These are phyloP conservation scores for Myotis findleyi DNA, from an alignment of 2,797 vertebrate genomes.

Conservation along the genomic window DNA sequence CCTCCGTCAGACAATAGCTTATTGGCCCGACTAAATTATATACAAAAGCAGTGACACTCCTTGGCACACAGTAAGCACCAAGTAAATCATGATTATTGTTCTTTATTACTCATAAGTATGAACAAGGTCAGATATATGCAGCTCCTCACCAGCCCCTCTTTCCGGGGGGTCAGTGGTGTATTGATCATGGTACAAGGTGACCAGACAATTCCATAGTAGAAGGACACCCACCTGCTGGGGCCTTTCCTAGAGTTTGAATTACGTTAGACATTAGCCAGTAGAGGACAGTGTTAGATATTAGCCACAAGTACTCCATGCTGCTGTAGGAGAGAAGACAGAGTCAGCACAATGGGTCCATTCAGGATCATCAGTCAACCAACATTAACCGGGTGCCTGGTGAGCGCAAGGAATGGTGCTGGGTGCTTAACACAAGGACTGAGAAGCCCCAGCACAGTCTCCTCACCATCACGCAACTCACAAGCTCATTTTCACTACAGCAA, in stretches of 20 bases:
- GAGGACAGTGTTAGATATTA: neutral
- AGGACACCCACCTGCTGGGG: neutral
- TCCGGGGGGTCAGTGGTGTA: neutral
- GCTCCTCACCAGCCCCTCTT: neutral
- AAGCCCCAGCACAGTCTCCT: neutral
- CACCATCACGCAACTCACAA: neutral
- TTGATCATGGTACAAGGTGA: neutral
- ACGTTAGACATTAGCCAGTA: neutral
- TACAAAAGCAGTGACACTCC: neutral
- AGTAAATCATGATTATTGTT: neutral
- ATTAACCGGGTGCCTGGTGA: neutral
- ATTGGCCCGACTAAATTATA: neutral
- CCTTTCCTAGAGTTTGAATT: neutral
- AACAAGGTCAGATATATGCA: neutral
- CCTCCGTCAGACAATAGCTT: neutral
- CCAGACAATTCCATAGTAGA: neutral
- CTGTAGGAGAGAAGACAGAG: neutral
- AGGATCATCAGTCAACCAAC: neutral
- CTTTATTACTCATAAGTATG: neutral
- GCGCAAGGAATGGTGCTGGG: neutral
- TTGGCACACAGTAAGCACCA: neutral
- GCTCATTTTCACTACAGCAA: neutral
- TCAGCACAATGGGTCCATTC: no score
- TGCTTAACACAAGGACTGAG: neutral
- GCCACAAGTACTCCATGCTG: neutral